Evolutionary conservation across 2,797 vertebrate genomes (phyloP), one percentile per base, ranked within the genome.

Genomic region (Xenopus petersii): DNA sequence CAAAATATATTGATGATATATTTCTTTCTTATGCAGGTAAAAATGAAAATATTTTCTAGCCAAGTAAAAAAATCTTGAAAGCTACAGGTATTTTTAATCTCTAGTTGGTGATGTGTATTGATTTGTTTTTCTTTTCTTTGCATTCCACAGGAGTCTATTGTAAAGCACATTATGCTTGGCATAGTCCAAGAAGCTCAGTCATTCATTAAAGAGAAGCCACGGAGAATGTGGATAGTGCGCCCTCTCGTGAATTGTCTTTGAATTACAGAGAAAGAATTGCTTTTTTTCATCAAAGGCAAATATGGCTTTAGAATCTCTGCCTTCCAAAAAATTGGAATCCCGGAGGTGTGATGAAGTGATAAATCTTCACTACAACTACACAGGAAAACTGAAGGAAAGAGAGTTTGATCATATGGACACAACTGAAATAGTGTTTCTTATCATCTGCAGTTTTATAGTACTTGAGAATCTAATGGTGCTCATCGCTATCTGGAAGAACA

Each of bases 401-500:
- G 85, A 89, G 78, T 87, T 74, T 42, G 82, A 85, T 1, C 82
- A 74, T 56, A 33, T 90, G 81, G 86, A 87, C 56, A 26, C 91
- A 56, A 88, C 94, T 49, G 93, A 86, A 10, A 67, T 91, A 1
- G 86, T 91, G 15, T 93, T 95, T 85, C 85, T 98, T 17, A 70
- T 95, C 54, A 81, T 98, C 8, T 96, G 95, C 86, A 88, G 93
- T 86, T 93, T 96, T 79, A 97, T 98, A 56, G 87, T 97, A 61
- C 74, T 98, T 86, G 97, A 99, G 90, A 98, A 99, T 86, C 80
- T 98, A 80, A 93, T 95, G 74, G 96, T 99, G 26, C 83, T 99
- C 79, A 88, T 96, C n/a, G 95, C 94, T 79, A 96, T 99, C 85
- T 98, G 95, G 95, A 95, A 92, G 82, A 98, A 97, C 86, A 94